Percentiles rank a stretch among this genome's conserved stretches.
phyloP scores from a whole-genome alignment of 2,888 invertebrate genomes.

The Pycnomerus fuliginosus region DNA sequence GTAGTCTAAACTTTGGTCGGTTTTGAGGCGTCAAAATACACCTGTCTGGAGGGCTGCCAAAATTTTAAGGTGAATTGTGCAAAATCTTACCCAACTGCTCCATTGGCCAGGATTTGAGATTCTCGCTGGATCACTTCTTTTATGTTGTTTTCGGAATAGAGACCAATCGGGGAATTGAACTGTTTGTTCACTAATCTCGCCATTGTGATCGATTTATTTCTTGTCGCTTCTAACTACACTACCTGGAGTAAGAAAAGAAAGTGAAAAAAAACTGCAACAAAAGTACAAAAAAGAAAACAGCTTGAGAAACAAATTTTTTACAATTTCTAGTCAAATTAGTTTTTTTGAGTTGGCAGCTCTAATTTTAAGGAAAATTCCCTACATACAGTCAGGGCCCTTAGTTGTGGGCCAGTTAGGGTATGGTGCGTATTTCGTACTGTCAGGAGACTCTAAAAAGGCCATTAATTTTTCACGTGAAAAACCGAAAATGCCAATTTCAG shows the following conservation, averaged over 20 bases:
- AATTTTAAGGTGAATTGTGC: too few relatives aligned
- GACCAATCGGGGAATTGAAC: slow-evolving; percentile 85
- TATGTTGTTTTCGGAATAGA: slow-evolving; percentile 79
- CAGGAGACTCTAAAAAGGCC: too few relatives aligned
- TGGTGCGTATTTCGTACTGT: too few relatives aligned
- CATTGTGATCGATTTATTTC: slow-evolving; percentile 53
- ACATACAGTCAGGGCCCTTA: too few relatives aligned
- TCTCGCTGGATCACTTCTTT: slow-evolving; percentile 79
- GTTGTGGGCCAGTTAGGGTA: too few relatives aligned
- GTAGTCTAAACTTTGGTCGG: slow-evolving; percentile 6
- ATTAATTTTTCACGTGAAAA: too few relatives aligned
- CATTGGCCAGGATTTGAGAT: slow-evolving; percentile 73
- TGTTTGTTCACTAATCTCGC: slow-evolving; percentile 81
- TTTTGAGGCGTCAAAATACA: slow-evolving; percentile 8
- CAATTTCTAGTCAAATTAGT: neutral
- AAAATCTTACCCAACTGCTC: slow-evolving; percentile 72
- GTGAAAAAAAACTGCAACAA: neutral
- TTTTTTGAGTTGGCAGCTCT: too few relatives aligned
- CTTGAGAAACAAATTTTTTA: neutral
- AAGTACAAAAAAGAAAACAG: slow-evolving; percentile 2
- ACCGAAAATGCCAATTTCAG: too few relatives aligned
- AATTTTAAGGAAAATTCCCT: too few relatives aligned
- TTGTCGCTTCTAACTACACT: slow-evolving; percentile 40
- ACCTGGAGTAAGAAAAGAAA: slow-evolving; percentile 27
- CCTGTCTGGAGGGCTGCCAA: slow-evolving; percentile 12